phyloP scores from a whole-genome alignment of 2,888 invertebrate genomes.

The Archips xylosteana region DNA sequence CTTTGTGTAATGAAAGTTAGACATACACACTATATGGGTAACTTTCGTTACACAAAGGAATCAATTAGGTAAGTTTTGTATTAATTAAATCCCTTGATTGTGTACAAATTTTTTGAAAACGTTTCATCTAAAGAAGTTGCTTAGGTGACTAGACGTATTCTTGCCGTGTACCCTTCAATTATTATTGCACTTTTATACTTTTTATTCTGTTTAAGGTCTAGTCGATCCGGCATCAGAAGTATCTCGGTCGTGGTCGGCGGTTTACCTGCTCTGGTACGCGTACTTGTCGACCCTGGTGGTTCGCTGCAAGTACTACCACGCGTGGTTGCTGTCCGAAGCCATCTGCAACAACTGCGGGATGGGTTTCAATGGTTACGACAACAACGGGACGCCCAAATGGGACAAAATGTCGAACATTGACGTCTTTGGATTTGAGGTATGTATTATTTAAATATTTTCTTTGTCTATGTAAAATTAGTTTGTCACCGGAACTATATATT shows the following conservation, averaged over 20 bases:
- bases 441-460: slow-evolving; percentile 6
- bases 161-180: no score
- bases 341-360: slow-evolving; percentile 98
- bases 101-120: no score
- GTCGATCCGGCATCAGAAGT: slow-evolving; percentile 78
- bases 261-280: slow-evolving; percentile 86
- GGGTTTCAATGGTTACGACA: slow-evolving; percentile 94
- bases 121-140: no score
- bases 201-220: slow-evolving; percentile 59
- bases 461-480: no score
- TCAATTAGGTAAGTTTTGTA: no score
- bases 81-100: no score
- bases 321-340: slow-evolving; percentile 98
- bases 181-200: not conserved
- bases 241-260: slow-evolving; percentile 78
- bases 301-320: slow-evolving; percentile 97
- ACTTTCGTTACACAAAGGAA: no score
- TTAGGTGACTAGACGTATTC: no score
- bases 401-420: slow-evolving; percentile 97
- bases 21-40: no score
- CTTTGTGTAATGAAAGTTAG: no score
- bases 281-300: slow-evolving; percentile 93
- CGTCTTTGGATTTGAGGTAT: slow-evolving; percentile 94
- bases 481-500: no score
- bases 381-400: slow-evolving; percentile 93